A percentile compares a stretch with the other conserved stretches of the same genome.
phyloP scores from a whole-genome alignment of 2,113 vertebrate genomes.

The Salvelinus alpinus region DNA sequence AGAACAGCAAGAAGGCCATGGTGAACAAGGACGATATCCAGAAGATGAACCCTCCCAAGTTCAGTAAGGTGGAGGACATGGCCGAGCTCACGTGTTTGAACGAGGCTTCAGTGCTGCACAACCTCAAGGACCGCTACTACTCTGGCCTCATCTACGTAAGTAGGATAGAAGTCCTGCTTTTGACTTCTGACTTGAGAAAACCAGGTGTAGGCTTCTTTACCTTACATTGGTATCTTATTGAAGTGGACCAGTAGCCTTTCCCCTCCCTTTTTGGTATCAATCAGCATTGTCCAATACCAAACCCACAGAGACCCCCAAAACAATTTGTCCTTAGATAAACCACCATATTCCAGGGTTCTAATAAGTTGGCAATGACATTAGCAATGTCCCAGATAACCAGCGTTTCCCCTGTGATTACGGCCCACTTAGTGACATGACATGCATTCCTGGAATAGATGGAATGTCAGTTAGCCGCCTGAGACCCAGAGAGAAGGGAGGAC shows the following conservation, averaged over 20 bases:
- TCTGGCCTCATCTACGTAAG: constrained; percentile 98
- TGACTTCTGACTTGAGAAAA: background rate
- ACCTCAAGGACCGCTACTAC: constrained; percentile 97
- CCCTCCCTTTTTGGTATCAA: background rate
- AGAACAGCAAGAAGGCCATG: constrained; percentile 95
- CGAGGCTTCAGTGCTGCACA: constrained; percentile 96
- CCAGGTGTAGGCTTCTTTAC: no score
- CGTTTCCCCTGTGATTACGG: constrained; percentile 56
- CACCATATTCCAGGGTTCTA: background rate
- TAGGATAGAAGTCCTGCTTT: constrained; percentile 46
- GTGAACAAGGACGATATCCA: constrained; percentile 98
- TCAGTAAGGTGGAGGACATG: constrained; percentile 99
- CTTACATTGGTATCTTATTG: background rate
- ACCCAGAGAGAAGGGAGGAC: constrained; percentile 17
- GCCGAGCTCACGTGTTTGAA: constrained; percentile 97
- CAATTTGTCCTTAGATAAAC: constrained; percentile 15
- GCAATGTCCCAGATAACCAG: constrained; percentile 44
- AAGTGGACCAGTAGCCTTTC: background rate
- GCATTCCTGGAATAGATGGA: constrained; percentile 63
- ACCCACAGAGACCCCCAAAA: constrained; percentile 14
- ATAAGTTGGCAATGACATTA: constrained; percentile 9
- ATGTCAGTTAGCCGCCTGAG: constrained; percentile 47
- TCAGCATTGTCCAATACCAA: background rate
- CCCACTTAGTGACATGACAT: constrained; percentile 52
- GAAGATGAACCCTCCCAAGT: constrained; percentile 99